Evolutionary conservation across 64 coral and sea anemone species (phyloP).

Genomic region (Montipora foliosa): DNA sequence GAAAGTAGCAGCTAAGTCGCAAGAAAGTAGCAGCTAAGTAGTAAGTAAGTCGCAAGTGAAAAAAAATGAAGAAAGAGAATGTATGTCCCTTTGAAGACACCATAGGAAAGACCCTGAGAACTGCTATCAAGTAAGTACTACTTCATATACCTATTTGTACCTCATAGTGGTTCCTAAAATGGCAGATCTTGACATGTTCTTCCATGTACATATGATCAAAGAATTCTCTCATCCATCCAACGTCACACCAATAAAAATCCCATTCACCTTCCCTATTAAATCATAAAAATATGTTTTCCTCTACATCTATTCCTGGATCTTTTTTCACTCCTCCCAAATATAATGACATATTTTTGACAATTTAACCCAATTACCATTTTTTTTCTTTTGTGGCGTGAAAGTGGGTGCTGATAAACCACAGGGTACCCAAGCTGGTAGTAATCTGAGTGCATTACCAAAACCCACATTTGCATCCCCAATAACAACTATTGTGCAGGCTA

Average conservation of each 20-base stretch:
- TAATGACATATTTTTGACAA: too few relatives aligned
- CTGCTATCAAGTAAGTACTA: neutral
- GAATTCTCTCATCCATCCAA: constrained; percentile 96
- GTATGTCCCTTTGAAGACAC: neutral
- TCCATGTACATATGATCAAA: constrained; percentile 98
- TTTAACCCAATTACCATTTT: too few relatives aligned
- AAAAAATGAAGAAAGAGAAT: too few relatives aligned
- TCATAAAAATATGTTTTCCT: neutral
- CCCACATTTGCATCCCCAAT: too few relatives aligned
- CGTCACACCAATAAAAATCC: constrained; percentile 99
- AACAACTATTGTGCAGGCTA: too few relatives aligned
- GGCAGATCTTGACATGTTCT: constrained; percentile 99
- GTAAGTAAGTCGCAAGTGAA: too few relatives aligned
- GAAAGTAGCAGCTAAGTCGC: too few relatives aligned
- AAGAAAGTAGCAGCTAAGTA: too few relatives aligned
- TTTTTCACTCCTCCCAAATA: neutral
- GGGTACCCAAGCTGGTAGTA: too few relatives aligned
- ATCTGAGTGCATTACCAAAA: too few relatives aligned
- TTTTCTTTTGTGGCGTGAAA: too few relatives aligned
- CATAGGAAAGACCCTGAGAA: neutral
- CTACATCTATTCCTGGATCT: neutral
- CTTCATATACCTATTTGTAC: constrained; percentile 4
- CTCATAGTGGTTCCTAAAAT: constrained; percentile 99
- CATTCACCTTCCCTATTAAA: constrained; percentile 84
- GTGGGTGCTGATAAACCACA: too few relatives aligned